Evolutionary conservation across 2,888 invertebrate species (phyloP).

Genomic region (Xylocampa areola): DNA sequence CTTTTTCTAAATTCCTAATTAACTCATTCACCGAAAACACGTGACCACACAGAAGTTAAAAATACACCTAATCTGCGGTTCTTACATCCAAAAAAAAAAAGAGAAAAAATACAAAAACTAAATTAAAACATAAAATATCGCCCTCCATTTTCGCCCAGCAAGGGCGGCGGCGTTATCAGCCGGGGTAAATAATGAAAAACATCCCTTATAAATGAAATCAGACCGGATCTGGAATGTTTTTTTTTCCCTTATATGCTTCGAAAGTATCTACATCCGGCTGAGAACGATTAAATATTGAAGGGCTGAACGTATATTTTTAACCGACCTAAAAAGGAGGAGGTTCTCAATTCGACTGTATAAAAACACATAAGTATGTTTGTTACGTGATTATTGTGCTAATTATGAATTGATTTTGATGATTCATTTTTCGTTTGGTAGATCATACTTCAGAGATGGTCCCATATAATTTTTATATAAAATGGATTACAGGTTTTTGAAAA

Average conservation of each 20-base stretch:
- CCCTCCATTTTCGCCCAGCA: slow-evolving; percentile 45
- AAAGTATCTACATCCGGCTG: not conserved
- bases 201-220: slow-evolving; percentile 72
- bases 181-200: slow-evolving; percentile 72
- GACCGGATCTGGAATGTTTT: slow-evolving; percentile 50
- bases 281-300: slow-evolving; percentile 27
- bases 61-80: slow-evolving; percentile 12
- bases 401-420: no score
- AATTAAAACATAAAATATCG: slow-evolving; percentile 47
- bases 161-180: slow-evolving; percentile 60
- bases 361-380: no score
- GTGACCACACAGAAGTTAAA: slow-evolving; percentile 1
- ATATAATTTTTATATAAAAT: no score
- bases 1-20: no score
- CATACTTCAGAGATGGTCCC: no score
- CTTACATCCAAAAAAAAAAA: slow-evolving; percentile 24
- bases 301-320: not conserved
- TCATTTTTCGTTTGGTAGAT: no score
- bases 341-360: no score
- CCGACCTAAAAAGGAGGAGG: no score
- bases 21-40: not conserved
- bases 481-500: no score
- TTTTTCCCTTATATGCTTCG: slow-evolving; percentile 7
- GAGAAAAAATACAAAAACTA: no score
- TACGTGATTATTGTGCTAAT: no score